Evolutionary conservation across 2,888 invertebrate genomes (phyloP).

Genomic region (Hydrotaea diabolus): DNA sequence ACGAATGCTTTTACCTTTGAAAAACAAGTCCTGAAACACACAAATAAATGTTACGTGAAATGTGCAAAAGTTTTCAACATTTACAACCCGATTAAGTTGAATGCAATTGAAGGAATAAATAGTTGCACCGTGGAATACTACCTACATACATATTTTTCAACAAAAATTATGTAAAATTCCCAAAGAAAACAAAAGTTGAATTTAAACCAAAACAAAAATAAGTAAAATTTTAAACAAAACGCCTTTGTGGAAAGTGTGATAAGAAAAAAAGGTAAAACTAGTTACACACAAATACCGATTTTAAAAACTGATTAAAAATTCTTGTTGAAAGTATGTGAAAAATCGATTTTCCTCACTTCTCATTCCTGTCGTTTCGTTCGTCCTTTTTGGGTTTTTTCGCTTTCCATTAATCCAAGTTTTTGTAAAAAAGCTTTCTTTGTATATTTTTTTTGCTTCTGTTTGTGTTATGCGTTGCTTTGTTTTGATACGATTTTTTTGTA

Average conservation of each 20-base stretch:
- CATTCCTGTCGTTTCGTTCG: not conserved
- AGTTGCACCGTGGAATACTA: conserved; percentile 27
- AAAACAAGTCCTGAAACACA: conserved; percentile 55
- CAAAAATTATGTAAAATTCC: conserved; percentile 29
- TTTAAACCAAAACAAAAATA: conserved; percentile 19
- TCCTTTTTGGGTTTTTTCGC: conserved; percentile 31
- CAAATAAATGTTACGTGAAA: conserved; percentile 76
- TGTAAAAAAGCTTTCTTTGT: conserved; percentile 51
- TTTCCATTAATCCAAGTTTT: not conserved
- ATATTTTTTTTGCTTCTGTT: conserved; percentile 34
- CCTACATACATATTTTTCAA: conserved; percentile 8
- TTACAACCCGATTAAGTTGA: conserved; percentile 74
- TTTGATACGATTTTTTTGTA: conserved; percentile 57
- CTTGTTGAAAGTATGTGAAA: conserved; percentile 60
- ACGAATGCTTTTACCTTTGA: not conserved
- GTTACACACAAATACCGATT: not conserved
- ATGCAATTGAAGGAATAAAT: conserved; percentile 14
- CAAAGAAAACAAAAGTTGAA: conserved; percentile 19
- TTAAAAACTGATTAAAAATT: conserved; percentile 45
- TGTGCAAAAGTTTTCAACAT: conserved; percentile 69
- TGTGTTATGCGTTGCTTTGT: conserved; percentile 47
- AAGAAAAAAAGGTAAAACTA: conserved; percentile 27
- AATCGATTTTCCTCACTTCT: conserved; percentile 63
- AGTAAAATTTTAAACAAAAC: not conserved
- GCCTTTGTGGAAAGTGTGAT: conserved; percentile 31